phyloP scores from a whole-genome alignment of 92 coral and sea anemone genomes.

The Anthopleura xanthogrammica region DNA sequence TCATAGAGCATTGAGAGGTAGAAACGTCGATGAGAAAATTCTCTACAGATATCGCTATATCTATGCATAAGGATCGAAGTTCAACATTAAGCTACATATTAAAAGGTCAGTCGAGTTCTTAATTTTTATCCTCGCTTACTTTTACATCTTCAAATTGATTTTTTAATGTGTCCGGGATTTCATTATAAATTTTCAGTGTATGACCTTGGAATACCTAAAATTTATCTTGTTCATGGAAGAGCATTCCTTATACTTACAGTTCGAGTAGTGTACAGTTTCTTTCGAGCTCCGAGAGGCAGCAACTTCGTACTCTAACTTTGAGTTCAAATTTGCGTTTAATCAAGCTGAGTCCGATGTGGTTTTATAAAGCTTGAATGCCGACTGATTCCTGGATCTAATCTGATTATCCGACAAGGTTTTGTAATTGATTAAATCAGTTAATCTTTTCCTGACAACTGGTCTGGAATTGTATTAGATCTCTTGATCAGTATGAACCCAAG shows the following conservation, averaged over 20 bases:
- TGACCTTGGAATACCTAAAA: no score
- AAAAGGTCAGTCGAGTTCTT: no score
- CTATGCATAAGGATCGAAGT: no score
- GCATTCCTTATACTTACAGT: background rate
- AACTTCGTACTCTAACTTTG: background rate
- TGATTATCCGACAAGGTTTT: background rate
- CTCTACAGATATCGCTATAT: no score
- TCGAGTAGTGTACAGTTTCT: background rate
- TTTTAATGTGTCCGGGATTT: no score
- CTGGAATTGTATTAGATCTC: background rate
- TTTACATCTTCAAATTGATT: no score
- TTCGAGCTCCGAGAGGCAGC: background rate
- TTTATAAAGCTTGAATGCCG: background rate
- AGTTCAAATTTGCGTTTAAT: background rate
- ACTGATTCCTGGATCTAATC: background rate
- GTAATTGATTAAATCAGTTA: background rate
- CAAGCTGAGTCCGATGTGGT: background rate
- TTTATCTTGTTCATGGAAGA: background rate
- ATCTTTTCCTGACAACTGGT: conserved; percentile 3
- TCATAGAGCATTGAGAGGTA: no score
- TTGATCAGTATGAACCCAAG: background rate
- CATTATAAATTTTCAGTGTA: no score
- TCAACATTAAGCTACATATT: no score
- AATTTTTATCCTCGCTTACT: no score
- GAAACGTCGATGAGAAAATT: no score